Conservation (phyloP, 1,140 invertebrate genomes). For the Phocides pigmalion region DNA sequence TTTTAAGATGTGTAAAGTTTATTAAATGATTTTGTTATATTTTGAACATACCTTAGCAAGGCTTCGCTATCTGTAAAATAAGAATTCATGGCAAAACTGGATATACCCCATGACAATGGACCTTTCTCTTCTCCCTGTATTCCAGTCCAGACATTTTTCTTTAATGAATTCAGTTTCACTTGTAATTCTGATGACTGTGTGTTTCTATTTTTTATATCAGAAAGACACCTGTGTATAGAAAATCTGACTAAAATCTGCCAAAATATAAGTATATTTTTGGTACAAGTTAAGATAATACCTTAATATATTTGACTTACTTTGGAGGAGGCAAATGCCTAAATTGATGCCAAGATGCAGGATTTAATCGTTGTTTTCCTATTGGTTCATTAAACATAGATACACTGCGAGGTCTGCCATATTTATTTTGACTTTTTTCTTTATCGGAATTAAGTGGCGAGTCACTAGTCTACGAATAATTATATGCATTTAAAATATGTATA, state of each 20-base stretch:
- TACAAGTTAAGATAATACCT: too few species aligned
- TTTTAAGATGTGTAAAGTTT: background rate
- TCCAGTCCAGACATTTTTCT: conserved; percentile 86
- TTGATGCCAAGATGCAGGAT: conserved; percentile 74
- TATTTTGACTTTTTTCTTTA: conserved; percentile 67
- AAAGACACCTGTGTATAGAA: conserved; percentile 58
- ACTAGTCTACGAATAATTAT: conserved; percentile 64
- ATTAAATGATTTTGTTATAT: too few species aligned
- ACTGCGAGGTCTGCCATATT: conserved; percentile 77
- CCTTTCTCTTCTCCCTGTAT: conserved; percentile 73
- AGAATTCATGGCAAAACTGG: conserved; percentile 81
- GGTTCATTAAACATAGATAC: conserved; percentile 82
- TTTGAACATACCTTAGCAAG: conserved; percentile 73
- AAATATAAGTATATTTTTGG: too few species aligned
- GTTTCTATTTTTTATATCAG: conserved; percentile 70
- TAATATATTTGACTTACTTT: conserved; percentile 60
- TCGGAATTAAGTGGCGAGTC: conserved; percentile 78
- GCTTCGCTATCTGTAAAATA: conserved; percentile 84
- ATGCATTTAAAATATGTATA: conserved; percentile 11
- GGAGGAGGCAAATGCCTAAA: conserved; percentile 76
- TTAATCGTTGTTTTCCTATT: conserved; percentile 61
- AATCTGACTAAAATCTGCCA: background rate
- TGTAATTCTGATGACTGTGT: conserved; percentile 81
- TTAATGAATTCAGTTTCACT: conserved; percentile 83
- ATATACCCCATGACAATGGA: conserved; percentile 86